phyloP scores from a whole-genome alignment of 2,113 vertebrate genomes.

The Mormyrus lacerda region DNA sequence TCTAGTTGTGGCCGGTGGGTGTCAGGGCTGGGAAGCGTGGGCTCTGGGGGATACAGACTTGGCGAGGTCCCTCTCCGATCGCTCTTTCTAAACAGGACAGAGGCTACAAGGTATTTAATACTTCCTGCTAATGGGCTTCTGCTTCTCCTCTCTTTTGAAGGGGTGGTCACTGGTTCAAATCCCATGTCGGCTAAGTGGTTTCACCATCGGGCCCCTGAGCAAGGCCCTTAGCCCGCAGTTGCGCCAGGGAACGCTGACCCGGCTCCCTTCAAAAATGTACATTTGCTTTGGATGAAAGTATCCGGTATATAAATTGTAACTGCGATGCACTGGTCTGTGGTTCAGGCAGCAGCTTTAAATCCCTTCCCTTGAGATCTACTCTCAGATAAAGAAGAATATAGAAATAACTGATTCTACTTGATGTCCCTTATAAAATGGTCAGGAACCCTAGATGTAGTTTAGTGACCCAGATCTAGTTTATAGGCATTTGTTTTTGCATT shows the following conservation, averaged over 20 bases:
- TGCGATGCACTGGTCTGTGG: background rate
- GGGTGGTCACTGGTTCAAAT: background rate
- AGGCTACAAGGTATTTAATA: background rate
- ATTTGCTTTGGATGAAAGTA: background rate
- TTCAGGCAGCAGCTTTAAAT: background rate
- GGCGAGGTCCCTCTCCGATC: background rate
- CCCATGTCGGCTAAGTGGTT: background rate
- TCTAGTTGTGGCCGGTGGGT: conserved; percentile 15
- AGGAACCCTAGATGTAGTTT: background rate
- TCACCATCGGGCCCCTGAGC: background rate
- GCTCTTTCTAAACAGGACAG: background rate
- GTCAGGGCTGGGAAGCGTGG: conserved; percentile 2
- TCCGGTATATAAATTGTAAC: background rate
- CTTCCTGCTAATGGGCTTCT: background rate
- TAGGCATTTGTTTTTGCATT: background rate
- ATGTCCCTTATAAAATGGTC: background rate
- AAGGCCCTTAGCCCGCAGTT: background rate
- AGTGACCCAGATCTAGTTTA: background rate
- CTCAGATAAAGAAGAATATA: background rate
- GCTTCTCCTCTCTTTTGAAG: background rate
- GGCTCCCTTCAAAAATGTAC: background rate
- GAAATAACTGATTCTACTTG: background rate
- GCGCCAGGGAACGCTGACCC: background rate
- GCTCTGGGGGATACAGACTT: background rate
- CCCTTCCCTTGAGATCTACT: background rate